Evolutionary conservation across 1,140 invertebrate species (phyloP), one percentile per base, ranked within the genome.

Genomic region (Pseudomyrmex sp.): DNA sequence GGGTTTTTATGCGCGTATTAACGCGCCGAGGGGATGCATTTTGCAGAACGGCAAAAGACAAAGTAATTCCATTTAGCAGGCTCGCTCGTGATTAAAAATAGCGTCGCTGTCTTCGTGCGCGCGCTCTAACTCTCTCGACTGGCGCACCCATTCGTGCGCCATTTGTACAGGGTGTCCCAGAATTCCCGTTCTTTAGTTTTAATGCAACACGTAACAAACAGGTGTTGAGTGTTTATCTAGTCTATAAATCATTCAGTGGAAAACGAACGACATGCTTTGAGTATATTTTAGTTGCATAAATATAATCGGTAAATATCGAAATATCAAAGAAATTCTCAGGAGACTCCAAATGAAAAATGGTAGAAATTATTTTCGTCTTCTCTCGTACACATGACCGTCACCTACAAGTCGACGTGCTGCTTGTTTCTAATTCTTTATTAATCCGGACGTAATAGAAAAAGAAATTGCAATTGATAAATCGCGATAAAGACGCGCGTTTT

Each of bases 31-130:
- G 18, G 75, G 52, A 59, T 79, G 65, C 76, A 80, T 70, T 80
- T 72, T 66, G 66, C 46, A 54, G 66, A 80, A 80, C 20, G 54
- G 76, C 54, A 72, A 80, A 80, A 80, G 76, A 80, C 66, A 80
- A 80, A 80, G 76, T 80, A 80, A 80, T 80, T 80, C 66, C 76
- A 80, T 80, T 80, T 80, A 80, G 76, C 66, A 72, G 76, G 46
- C 76, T 72, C 54, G 76, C 66, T 80, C 76, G 76, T 20, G 76
- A 80, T 80, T 59, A 80, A 80, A 80, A 80, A 80, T 80, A 80
- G 66, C 76, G 54, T 61, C 76, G 76, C 54, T 79, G 65, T 79
- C 76, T 79, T 79, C 76, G 65, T 79, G 76, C 44, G 66, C 66
- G 65, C 13, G 54, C 10, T 50, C 73, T 9, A n/a, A 15, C 44